These are phyloP conservation scores for Lates japonicus DNA, from an alignment of 2,797 vertebrate genomes.

Conservation along the genomic window DNA sequence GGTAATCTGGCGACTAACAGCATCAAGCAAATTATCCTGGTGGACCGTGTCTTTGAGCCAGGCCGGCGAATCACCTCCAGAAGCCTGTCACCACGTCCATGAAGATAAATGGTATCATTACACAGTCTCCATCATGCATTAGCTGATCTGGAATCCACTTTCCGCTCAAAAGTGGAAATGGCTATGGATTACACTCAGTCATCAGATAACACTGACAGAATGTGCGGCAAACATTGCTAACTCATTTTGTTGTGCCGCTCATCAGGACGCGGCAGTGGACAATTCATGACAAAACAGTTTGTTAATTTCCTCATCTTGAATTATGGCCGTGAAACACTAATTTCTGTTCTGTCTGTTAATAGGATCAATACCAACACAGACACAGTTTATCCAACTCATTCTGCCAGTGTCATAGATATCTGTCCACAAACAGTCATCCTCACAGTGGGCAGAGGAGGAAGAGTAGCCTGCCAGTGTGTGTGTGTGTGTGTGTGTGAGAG, in stretches of 20 bases:
- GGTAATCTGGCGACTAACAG: constrained; percentile 75
- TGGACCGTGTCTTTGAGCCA: constrained; percentile 76
- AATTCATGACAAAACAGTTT: constrained; percentile 48
- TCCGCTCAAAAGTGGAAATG: constrained; percentile 61
- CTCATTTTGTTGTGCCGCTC: constrained; percentile 1
- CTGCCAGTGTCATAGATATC: constrained; percentile 77
- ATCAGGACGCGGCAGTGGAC: constrained; percentile 14
- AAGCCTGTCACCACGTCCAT: constrained; percentile 83
- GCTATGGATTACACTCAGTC: constrained; percentile 44
- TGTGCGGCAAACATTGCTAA: constrained; percentile 37
- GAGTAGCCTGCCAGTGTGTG: constrained; percentile 69
- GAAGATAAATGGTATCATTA: constrained; percentile 88
- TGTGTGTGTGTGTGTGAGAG: constrained; percentile 52
- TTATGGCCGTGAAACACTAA: constrained; percentile 37
- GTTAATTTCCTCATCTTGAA: constrained; percentile 59
- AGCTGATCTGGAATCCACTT: constrained; percentile 80
- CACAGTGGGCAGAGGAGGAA: constrained; percentile 68
- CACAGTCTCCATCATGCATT: constrained; percentile 82
- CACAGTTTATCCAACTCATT: constrained; percentile 55
- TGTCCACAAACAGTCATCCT: constrained; percentile 76
- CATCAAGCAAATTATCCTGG: constrained; percentile 78
- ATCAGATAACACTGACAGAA: constrained; percentile 49
- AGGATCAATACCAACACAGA: constrained; percentile 68
- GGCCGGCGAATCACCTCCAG: constrained; percentile 80
- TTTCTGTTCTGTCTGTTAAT: constrained; percentile 51